These are phyloP conservation scores for Sitophilus oryzae DNA, from an alignment of 1,140 invertebrate species.

Conservation along the genomic window DNA sequence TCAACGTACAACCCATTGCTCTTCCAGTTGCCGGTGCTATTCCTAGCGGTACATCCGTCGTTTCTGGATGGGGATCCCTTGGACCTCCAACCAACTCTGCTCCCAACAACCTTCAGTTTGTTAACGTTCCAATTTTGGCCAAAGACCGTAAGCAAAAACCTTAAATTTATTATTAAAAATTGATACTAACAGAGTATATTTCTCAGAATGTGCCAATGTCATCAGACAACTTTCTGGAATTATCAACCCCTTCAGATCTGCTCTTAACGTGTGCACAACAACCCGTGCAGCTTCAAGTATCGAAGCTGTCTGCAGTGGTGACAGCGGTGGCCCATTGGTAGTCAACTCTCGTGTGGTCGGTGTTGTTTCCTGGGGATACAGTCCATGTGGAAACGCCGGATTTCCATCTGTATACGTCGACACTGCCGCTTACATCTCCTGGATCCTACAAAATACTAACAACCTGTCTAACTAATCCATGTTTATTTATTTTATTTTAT, in stretches of 20 bases:
- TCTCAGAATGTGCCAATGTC: slow-evolving; percentile 29
- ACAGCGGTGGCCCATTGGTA: slow-evolving; percentile 53
- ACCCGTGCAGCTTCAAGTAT: slow-evolving; percentile 47
- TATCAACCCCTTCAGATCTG: slow-evolving; percentile 32
- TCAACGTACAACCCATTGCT: neutral
- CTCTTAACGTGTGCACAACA: slow-evolving; percentile 54
- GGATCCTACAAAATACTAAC: slow-evolving; percentile 7
- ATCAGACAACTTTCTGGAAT: slow-evolving; percentile 18
- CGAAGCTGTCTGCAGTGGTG: slow-evolving; percentile 48
- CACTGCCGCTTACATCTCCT: slow-evolving; percentile 53
- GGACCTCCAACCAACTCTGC: neutral
- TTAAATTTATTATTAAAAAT: neutral
- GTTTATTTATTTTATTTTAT: too few species aligned
- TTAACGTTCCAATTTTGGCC: neutral
- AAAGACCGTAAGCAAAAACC: neutral
- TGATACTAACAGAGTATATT: neutral
- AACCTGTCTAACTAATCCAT: too few species aligned
- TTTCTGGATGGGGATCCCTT: neutral
- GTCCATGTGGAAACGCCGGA: slow-evolving; percentile 58
- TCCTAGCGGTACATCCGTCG: neutral
- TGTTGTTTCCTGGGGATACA: slow-evolving; percentile 66
- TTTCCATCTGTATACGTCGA: slow-evolving; percentile 63
- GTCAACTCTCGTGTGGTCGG: slow-evolving; percentile 48
- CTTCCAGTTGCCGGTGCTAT: neutral
- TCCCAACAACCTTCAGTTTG: neutral